Percentiles rank a stretch among this genome's conserved stretches.
Evolutionary conservation across 2,888 invertebrate genomes (phyloP).

Genomic region (Philonicus albiceps): DNA sequence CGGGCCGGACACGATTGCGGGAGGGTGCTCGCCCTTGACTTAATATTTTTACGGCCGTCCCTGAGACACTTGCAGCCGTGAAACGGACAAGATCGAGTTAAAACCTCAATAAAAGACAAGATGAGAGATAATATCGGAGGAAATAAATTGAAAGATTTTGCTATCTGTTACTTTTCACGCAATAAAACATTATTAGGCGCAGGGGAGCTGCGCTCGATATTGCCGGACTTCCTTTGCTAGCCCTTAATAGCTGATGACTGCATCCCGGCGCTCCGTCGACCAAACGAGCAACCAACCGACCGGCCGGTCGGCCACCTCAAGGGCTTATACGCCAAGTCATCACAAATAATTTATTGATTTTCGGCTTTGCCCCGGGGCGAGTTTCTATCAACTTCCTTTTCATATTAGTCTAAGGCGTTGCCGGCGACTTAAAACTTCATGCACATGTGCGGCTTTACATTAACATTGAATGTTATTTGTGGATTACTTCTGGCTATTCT

Average conservation of each 20-base stretch:
- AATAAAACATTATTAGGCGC: slow-evolving; percentile 49
- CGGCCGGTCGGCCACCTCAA: not conserved
- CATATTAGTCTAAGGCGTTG: slow-evolving; percentile 41
- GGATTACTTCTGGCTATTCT: slow-evolving; percentile 46
- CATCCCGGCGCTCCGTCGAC: not conserved
- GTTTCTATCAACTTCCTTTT: slow-evolving; percentile 38
- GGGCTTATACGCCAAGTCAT: slow-evolving; percentile 41
- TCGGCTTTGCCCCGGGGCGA: slow-evolving; percentile 29
- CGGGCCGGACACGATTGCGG: slow-evolving; percentile 25
- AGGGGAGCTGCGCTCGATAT: not conserved
- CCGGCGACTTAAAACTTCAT: slow-evolving; percentile 43
- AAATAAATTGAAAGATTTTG: slow-evolving; percentile 49
- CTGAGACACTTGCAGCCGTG: slow-evolving; percentile 23
- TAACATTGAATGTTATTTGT: slow-evolving; percentile 45
- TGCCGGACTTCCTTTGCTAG: not conserved
- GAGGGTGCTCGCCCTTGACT: slow-evolving; percentile 27
- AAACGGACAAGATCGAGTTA: not conserved
- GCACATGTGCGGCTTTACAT: slow-evolving; percentile 40
- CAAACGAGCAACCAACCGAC: too few species aligned
- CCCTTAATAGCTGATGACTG: slow-evolving; percentile 15
- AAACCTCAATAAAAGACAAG: slow-evolving; percentile 39
- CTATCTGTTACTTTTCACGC: slow-evolving; percentile 50
- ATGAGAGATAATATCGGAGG: slow-evolving; percentile 33
- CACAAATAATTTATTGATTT: slow-evolving; percentile 47
- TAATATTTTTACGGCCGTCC: slow-evolving; percentile 44